A percentile compares a stretch with the other conserved stretches of the same genome.
Evolutionary conservation across 2,888 invertebrate genomes (phyloP).

Genomic region (Macrophya annulata): DNA sequence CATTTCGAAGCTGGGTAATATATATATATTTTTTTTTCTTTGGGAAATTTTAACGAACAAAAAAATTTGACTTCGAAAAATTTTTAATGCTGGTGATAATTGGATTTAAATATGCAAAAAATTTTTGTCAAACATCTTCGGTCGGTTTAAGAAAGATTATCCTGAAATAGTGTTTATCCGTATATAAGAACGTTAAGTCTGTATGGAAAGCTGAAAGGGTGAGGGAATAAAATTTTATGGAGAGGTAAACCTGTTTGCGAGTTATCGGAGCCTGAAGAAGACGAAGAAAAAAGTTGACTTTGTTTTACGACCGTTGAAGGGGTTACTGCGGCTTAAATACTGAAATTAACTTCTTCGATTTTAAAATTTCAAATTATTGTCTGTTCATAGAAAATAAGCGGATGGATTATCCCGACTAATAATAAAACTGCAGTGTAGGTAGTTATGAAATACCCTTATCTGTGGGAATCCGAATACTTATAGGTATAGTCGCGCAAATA

Average conservation of each 20-base stretch:
- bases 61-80: constrained; percentile 28
- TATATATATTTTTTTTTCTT: not conserved
- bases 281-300: constrained; percentile 39
- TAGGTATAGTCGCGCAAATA: not conserved
- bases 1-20: not conserved
- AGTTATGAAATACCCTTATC: not conserved
- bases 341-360: constrained; percentile 36
- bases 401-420: not conserved
- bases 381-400: not conserved
- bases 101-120: constrained; percentile 23
- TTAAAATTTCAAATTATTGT: constrained; percentile 10
- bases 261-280: constrained; percentile 28
- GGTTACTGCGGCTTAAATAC: constrained; percentile 41
- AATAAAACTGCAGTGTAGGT: not conserved
- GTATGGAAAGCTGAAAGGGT: constrained; percentile 27
- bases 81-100: not conserved
- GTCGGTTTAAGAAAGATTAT: not conserved
- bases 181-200: constrained; percentile 30
- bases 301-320: constrained; percentile 46
- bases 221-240: constrained; percentile 48
- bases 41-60: not conserved
- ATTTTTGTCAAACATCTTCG: not conserved
- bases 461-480: not conserved
- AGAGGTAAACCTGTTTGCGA: constrained; percentile 47
- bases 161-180: constrained; percentile 21